Conservation (phyloP, 2,888 invertebrate species). For the Siphlonurus alternatus region DNA sequence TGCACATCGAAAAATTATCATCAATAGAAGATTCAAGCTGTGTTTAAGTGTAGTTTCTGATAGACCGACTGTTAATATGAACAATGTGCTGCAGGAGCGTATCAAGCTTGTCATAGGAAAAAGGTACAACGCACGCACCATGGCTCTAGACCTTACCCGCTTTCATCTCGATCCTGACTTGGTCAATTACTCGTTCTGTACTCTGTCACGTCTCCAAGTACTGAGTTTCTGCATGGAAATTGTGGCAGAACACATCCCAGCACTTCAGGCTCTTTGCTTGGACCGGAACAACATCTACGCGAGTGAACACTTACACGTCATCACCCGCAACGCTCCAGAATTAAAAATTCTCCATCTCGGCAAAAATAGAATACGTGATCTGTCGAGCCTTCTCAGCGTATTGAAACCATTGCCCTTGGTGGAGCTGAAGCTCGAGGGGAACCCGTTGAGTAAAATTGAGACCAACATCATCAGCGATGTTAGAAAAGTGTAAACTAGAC, state of each 20-base stretch:
- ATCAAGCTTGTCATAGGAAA: conserved; percentile 68
- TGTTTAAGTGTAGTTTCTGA: conserved; percentile 43
- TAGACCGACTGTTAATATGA: conserved; percentile 46
- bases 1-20: conserved; percentile 48
- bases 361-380: conserved; percentile 58
- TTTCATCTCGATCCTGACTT: conserved; percentile 58
- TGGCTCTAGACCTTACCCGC: conserved; percentile 60
- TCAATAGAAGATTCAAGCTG: conserved; percentile 46
- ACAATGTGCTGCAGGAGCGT: conserved; percentile 47
- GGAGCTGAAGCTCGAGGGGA: conserved; percentile 62
- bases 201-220: conserved; percentile 52
- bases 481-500: conserved; percentile 73
- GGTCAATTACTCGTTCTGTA: conserved; percentile 48
- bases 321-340: conserved; percentile 46
- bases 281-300: conserved; percentile 58
- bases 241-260: conserved; percentile 67
- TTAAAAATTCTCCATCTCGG: conserved; percentile 64
- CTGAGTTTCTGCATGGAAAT: conserved; percentile 60
- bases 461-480: conserved; percentile 74
- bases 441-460: conserved; percentile 62
- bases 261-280: conserved; percentile 61
- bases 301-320: conserved; percentile 46
- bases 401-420: conserved; percentile 52
- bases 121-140: conserved; percentile 52
- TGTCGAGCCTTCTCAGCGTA: conserved; percentile 39